Percentiles rank a stretch among this genome's conserved stretches.
Conservation (phyloP, 2,113 vertebrate species). For the Corydoras sp. region DNA sequence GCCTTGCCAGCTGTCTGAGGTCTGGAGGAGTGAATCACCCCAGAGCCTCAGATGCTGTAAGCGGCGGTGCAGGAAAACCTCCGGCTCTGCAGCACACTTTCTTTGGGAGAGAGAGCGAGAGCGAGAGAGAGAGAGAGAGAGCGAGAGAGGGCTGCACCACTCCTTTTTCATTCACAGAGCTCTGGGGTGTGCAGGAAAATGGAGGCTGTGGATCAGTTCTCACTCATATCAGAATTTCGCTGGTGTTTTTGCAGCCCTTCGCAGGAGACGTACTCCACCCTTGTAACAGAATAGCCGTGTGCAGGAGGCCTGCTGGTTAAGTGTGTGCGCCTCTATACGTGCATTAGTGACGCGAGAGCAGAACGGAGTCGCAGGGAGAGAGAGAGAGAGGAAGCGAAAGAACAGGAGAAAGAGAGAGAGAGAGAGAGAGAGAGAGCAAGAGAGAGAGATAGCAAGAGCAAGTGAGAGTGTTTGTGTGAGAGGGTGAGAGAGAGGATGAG, state of each 20-base stretch:
- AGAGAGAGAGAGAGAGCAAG: slow-evolving; percentile 6
- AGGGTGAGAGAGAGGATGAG: slow-evolving; percentile 37
- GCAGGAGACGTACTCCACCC: slow-evolving; percentile 9
- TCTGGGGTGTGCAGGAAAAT: slow-evolving; percentile 42
- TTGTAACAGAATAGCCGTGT: slow-evolving; percentile 28
- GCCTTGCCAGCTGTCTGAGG: slow-evolving; percentile 37
- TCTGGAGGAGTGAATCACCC: slow-evolving; percentile 37
- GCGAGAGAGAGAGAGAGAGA: not conserved
- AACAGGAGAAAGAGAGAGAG: not conserved
- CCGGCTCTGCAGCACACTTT: slow-evolving; percentile 25
- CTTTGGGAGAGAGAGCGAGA: slow-evolving; percentile 1
- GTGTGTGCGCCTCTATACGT: slow-evolving; percentile 15
- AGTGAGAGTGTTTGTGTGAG: slow-evolving; percentile 5
- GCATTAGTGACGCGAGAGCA: slow-evolving; percentile 33
- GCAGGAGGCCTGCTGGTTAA: slow-evolving; percentile 28
- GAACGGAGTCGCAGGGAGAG: slow-evolving; percentile 47
- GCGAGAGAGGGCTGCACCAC: slow-evolving; percentile 20
- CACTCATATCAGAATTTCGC: slow-evolving; percentile 31
- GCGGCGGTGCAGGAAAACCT: slow-evolving; percentile 28
- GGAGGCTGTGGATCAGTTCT: slow-evolving; percentile 51
- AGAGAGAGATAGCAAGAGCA: not conserved
- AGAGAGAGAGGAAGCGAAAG: slow-evolving; percentile 41
- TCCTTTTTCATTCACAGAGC: slow-evolving; percentile 43
- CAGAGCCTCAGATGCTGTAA: slow-evolving; percentile 27
- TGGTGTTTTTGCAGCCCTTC: slow-evolving; percentile 15